These are phyloP conservation scores for Ametastegia equiseti DNA, from an alignment of 2,888 invertebrate species.

Conservation along the genomic window DNA sequence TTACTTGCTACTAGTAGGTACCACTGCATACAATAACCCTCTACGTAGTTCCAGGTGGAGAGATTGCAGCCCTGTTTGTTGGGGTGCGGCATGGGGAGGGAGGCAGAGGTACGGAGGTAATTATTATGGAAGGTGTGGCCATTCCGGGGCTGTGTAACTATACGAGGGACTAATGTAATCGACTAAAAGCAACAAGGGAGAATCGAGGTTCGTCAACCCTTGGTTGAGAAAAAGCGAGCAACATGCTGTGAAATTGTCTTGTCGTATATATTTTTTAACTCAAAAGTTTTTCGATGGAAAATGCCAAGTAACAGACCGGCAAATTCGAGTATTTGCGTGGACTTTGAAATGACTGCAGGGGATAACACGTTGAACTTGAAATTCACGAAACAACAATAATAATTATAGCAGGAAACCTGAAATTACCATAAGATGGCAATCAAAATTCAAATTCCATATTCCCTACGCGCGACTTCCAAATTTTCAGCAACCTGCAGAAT, in stretches of 20 bases:
- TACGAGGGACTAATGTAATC: slow-evolving; percentile 59
- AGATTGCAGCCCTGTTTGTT: background rate
- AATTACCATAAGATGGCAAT: no score
- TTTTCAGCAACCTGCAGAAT: no score
- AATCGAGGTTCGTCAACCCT: slow-evolving; percentile 56
- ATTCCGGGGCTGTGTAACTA: slow-evolving; percentile 56
- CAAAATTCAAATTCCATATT: no score
- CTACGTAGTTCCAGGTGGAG: background rate
- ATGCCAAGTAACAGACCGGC: no score
- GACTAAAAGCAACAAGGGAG: slow-evolving; percentile 57
- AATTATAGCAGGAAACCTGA: background rate
- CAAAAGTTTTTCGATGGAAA: background rate
- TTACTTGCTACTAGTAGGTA: background rate
- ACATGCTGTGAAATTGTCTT: background rate
- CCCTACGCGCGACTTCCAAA: no score
- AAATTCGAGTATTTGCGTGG: no score
- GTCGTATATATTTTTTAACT: background rate
- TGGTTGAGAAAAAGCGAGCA: background rate
- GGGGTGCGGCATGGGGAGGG: slow-evolving; percentile 38
- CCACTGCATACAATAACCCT: background rate
- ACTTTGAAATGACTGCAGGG: no score
- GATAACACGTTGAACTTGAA: background rate
- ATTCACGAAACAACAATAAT: background rate
- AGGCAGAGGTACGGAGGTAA: slow-evolving; percentile 52
- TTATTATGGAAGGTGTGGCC: slow-evolving; percentile 62